A percentile compares a stretch with the other conserved stretches of the same genome.
phyloP scores from a whole-genome alignment of 2,113 vertebrate genomes.

The Grallaria varia region DNA sequence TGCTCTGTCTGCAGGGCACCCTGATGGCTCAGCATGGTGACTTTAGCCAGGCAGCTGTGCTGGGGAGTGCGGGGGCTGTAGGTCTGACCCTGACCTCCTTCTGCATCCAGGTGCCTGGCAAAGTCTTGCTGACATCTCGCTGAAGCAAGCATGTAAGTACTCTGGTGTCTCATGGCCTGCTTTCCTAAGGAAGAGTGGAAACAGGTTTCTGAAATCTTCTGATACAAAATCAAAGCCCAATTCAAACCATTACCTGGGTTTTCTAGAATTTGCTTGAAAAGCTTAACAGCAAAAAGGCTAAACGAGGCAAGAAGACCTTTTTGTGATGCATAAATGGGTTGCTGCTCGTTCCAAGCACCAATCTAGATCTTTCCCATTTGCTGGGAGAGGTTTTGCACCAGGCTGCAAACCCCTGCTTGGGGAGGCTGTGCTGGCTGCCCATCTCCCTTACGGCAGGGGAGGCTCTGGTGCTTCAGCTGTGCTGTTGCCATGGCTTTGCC shows the following conservation, averaged over 20 bases:
- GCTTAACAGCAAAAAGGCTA: background rate
- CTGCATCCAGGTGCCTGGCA: accelerated
- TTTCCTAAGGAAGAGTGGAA: background rate
- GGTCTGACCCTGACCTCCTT: background rate
- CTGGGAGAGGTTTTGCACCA: background rate
- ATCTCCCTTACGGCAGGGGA: background rate
- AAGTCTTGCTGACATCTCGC: background rate
- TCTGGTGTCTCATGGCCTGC: background rate
- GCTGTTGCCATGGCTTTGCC: background rate
- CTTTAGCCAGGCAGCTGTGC: background rate
- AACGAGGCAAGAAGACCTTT: background rate
- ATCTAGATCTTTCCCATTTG: background rate
- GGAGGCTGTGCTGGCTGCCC: background rate
- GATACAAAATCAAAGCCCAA: background rate
- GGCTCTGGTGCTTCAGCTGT: background rate
- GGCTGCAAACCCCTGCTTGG: background rate
- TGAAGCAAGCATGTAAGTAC: background rate
- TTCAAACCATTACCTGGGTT: accelerated
- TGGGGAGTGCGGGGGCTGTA: accelerated
- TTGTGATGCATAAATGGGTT: accelerated
- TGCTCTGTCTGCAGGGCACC: background rate
- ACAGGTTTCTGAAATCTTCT: background rate
- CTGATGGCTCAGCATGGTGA: accelerated
- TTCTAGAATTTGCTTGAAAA: background rate
- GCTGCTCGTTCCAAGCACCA: background rate